These are phyloP conservation scores for Drosophila peninsularis DNA, from an alignment of 2,888 invertebrate species.

Conservation along the genomic window DNA sequence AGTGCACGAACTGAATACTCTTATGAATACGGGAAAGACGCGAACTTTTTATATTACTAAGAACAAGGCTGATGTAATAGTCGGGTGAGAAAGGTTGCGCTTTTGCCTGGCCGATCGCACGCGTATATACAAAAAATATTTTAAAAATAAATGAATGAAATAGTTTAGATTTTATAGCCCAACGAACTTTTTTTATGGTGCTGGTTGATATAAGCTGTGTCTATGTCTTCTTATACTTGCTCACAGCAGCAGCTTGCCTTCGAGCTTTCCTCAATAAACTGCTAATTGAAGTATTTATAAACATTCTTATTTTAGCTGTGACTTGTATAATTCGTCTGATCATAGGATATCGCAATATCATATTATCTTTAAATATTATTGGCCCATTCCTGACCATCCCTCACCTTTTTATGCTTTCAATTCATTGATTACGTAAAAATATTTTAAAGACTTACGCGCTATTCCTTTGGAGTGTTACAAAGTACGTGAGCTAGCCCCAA, in stretches of 20 bases:
- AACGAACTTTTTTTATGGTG: no score
- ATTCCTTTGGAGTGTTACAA: neutral
- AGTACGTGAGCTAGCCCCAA: neutral
- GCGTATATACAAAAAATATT: no score
- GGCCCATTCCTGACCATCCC: no score
- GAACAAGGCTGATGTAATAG: neutral
- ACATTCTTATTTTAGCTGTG: neutral
- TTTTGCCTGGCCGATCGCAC: neutral
- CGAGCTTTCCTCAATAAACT: neutral
- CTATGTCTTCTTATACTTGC: neutral
- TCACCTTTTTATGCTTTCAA: no score
- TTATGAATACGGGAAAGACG: neutral
- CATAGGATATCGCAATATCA: neutral
- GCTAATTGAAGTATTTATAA: neutral
- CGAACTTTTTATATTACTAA: neutral
- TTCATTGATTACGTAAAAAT: no score
- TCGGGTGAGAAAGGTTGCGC: neutral
- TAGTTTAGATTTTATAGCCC: no score
- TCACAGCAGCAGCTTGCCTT: neutral
- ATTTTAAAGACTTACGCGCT: neutral
- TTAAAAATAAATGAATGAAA: no score
- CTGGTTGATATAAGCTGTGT: no score
- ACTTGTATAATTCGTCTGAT: neutral
- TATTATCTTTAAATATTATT: no score
- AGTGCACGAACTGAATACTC: neutral